A percentile compares a stretch with the other conserved stretches of the same genome.
Conservation (phyloP, 2,797 vertebrate species). For the Bradypodion ventrale region DNA sequence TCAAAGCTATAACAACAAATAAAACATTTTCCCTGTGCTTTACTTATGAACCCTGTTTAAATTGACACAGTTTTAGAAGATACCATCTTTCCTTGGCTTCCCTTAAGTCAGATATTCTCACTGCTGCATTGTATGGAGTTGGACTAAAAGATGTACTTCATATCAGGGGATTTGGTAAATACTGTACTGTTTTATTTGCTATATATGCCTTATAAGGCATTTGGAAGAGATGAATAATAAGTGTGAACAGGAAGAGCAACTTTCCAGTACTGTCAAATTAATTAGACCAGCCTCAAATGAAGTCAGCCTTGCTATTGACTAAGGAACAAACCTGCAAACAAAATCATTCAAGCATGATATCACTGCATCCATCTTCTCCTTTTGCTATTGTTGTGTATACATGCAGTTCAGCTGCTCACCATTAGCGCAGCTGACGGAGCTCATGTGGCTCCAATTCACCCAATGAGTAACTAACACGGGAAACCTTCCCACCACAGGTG, state of each 20-base stretch:
- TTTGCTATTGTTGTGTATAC: no score
- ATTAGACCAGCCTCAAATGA: slow-evolving; percentile 70
- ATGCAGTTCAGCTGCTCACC: no score
- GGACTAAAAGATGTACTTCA: slow-evolving; percentile 71
- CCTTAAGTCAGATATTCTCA: slow-evolving; percentile 65
- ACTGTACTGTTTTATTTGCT: slow-evolving; percentile 61
- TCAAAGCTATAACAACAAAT: slow-evolving; percentile 28
- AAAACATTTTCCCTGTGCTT: slow-evolving; percentile 50
- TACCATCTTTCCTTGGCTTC: slow-evolving; percentile 67
- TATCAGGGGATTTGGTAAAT: slow-evolving; percentile 63
- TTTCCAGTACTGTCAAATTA: slow-evolving; percentile 76
- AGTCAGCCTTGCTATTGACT: slow-evolving; percentile 68
- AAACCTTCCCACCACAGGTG: no score
- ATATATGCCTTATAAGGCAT: slow-evolving; percentile 62
- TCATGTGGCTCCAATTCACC: no score
- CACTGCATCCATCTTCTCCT: neutral
- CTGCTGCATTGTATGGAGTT: slow-evolving; percentile 57
- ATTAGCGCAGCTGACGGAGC: no score
- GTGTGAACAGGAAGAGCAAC: slow-evolving; percentile 74
- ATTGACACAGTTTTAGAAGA: slow-evolving; percentile 62
- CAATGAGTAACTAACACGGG: no score
- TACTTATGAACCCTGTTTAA: slow-evolving; percentile 50
- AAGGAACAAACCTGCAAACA: slow-evolving; percentile 64
- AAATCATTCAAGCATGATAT: slow-evolving; percentile 57
- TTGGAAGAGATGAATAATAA: slow-evolving; percentile 73